Evolutionary conservation across 2,797 vertebrate genomes (phyloP), one percentile per base, ranked within the genome.

Genomic region (Poeciliopsis infans): DNA sequence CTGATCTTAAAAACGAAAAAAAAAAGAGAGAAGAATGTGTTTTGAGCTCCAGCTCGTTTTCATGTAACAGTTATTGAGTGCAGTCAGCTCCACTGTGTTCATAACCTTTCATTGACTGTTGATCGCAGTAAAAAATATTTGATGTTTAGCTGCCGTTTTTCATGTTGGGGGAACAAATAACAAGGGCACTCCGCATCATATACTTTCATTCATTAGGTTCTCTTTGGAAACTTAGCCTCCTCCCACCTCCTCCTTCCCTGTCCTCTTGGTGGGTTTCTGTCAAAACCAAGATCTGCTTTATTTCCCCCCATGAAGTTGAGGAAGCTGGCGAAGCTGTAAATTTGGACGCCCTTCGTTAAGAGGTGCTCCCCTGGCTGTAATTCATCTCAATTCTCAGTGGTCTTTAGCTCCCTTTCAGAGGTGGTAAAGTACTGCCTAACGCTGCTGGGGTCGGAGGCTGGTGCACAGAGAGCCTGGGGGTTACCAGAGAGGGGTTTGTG

Each of bases 61-160:
- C 82, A 91, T 80, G 87, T 84, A 92, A 88, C 87, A 86, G 90
- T 91, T 87, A 88, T 86, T 83, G 90, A 91, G 83, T 80, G 82
- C 90, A 90, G 87, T 86, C 84, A 69, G 84, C 90, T 88, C 91
- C 89, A 89, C 83, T 90, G 90, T 91, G 91, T 93, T 90, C 85
- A 87, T 94, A 95, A 95, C 94, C 93, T 93, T 87, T 93, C 86
- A 80, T 79, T 94, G 94, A 94, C 92, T 95, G 94, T 91, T 94
- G 90, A 94, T 94, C 74, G 87, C 87, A 88, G 88, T 94, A 95
- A 95, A 96, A 95, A 94, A 84, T 81, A 88, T 85, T 87, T 94
- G 93, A 93, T 90, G 71, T 94, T 93, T 91, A 83, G 86, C 90
- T 92, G 91, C 93, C 77, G 92, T 93, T 94, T 95, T 93, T 93